Evolutionary conservation across 2,113 vertebrate genomes (phyloP).

Genomic region (Epinephelus lanceolatus): DNA sequence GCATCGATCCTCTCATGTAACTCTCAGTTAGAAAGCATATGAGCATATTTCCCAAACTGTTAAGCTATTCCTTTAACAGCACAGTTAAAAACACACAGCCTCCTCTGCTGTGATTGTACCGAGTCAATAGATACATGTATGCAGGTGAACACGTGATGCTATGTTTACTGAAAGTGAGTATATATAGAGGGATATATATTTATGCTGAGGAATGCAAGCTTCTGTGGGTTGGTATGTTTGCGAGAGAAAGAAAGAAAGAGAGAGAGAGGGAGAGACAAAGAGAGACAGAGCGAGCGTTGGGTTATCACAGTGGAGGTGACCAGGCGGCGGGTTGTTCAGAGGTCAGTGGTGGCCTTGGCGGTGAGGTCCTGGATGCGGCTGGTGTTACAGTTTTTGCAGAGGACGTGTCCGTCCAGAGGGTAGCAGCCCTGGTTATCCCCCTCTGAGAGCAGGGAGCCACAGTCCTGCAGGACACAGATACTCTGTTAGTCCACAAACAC

Average conservation of each 20-base stretch:
- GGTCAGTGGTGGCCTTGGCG: constrained; percentile 98
- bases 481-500: constrained; percentile 38
- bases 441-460: constrained; percentile 94
- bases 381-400: constrained; percentile 98
- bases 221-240: constrained; percentile 53
- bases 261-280: constrained; percentile 6
- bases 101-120: constrained; percentile 51
- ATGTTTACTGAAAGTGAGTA: constrained; percentile 39
- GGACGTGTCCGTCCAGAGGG: constrained; percentile 96
- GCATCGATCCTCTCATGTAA: neutral
- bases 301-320: constrained; percentile 63
- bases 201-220: constrained; percentile 48
- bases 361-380: constrained; percentile 95
- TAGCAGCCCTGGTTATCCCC: constrained; percentile 99
- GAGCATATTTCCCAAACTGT: neutral
- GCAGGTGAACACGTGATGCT: constrained; percentile 39
- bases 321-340: constrained; percentile 84
- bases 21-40: neutral
- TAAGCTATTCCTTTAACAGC: neutral
- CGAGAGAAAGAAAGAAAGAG: constrained; percentile 2
- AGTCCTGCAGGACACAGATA: constrained; percentile 89
- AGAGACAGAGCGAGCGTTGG: constrained; percentile 21
- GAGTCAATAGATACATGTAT: constrained; percentile 29
- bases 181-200: constrained; percentile 23
- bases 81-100: constrained; percentile 20